Conservation (phyloP, 2,888 invertebrate species). For the Reticulitermes lucifugus region DNA sequence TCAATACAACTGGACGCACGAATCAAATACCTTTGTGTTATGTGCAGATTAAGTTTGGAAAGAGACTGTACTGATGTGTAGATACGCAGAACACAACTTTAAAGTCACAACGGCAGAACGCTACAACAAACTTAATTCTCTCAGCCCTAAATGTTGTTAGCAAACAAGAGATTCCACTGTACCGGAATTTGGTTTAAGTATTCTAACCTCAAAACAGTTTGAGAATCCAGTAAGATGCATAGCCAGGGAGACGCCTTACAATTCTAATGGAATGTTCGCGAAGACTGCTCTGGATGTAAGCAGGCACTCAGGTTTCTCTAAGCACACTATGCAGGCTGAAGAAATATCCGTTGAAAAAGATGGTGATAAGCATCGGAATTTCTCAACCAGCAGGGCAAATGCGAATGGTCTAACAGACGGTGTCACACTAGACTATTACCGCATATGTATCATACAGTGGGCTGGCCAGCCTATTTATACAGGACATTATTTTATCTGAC, state of each 20-base stretch:
- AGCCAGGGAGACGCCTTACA: not conserved
- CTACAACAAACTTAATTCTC: constrained; percentile 2
- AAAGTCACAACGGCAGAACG: not conserved
- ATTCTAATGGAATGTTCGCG: not conserved
- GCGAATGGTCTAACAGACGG: no score
- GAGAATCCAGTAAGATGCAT: constrained; percentile 15
- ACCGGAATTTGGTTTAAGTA: constrained; percentile 23
- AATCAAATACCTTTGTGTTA: no score
- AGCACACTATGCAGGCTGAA: not conserved
- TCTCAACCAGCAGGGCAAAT: not conserved
- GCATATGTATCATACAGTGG: no score
- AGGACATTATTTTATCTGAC: no score
- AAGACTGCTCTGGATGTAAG: not conserved
- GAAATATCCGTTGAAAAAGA: not conserved
- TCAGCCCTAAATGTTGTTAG: constrained; percentile 13
- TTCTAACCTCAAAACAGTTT: constrained; percentile 30
- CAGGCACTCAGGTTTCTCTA: not conserved
- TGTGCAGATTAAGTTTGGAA: not conserved
- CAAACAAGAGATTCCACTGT: constrained; percentile 23
- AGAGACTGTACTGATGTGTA: not conserved
- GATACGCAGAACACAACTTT: constrained; percentile 3
- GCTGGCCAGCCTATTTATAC: no score
- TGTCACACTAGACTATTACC: no score
- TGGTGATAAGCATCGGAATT: not conserved
- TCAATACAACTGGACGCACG: no score